A percentile compares a stretch with the other conserved stretches of the same genome.
Evolutionary conservation across 2,113 vertebrate genomes (phyloP).

Genomic region (Bettongia penicillata): DNA sequence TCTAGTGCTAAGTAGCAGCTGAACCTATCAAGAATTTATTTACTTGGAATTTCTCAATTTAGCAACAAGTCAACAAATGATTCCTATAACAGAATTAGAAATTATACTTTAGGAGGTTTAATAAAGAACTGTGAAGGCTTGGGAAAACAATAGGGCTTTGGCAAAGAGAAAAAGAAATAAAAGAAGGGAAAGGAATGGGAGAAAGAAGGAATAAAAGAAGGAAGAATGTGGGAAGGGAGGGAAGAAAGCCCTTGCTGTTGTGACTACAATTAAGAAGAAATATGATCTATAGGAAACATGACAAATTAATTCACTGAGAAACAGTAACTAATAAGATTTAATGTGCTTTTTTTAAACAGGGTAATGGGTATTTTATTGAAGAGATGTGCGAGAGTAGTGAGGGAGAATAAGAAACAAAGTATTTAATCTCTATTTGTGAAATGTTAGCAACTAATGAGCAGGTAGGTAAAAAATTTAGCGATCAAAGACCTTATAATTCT

Average conservation of each 20-base stretch:
- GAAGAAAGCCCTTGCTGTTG: neutral
- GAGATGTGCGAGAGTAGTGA: neutral
- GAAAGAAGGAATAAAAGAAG: neutral
- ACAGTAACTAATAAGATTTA: neutral
- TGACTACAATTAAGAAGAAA: neutral
- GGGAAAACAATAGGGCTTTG: neutral
- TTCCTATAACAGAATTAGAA: conserved; percentile 4
- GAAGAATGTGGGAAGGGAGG: neutral
- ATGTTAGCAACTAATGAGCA: neutral
- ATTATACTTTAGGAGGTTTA: neutral
- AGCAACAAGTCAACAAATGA: neutral
- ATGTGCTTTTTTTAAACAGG: neutral
- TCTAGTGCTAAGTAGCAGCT: conserved; percentile 52
- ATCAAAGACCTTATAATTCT: neutral
- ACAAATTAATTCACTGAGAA: neutral
- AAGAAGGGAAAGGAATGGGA: neutral
- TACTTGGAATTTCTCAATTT: conserved; percentile 42
- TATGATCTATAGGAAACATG: neutral
- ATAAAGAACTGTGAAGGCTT: neutral
- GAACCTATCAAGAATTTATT: conserved; percentile 22
- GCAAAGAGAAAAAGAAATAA: neutral
- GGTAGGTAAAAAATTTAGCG: neutral
- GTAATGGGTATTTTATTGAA: neutral
- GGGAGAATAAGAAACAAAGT: neutral
- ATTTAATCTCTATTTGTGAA: neutral